Evolutionary conservation across 2,888 invertebrate species (phyloP).

Genomic region (Lithodes maja): DNA sequence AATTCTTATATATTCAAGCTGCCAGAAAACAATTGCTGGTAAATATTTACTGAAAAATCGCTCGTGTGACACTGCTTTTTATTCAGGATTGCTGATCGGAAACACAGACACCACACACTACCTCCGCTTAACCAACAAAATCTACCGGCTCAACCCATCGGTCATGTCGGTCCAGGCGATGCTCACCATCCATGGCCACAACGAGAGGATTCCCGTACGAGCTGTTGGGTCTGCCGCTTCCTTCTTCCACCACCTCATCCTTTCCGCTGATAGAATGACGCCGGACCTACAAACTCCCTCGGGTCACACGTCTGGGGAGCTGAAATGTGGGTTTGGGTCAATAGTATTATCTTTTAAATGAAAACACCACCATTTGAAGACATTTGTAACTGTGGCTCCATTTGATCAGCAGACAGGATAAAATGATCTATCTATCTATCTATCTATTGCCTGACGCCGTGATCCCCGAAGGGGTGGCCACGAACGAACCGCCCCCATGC

Average conservation of each 20-base stretch:
- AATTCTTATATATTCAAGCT: too few relatives aligned
- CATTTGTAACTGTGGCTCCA: too few relatives aligned
- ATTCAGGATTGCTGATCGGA: slow-evolving; percentile 73
- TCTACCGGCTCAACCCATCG: slow-evolving; percentile 76
- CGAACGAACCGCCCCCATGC: too few relatives aligned
- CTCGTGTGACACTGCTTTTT: too few relatives aligned
- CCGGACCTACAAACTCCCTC: not conserved
- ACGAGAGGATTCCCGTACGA: slow-evolving; percentile 76
- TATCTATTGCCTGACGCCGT: too few relatives aligned
- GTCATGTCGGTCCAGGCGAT: slow-evolving; percentile 73
- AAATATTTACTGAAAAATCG: too few relatives aligned
- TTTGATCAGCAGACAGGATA: too few relatives aligned
- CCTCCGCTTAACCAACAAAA: slow-evolving; percentile 74
- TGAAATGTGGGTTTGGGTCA: not conserved
- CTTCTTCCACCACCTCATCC: slow-evolving; percentile 55
- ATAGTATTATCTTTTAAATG: too few relatives aligned
- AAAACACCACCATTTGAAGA: too few relatives aligned
- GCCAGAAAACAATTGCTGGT: too few relatives aligned
- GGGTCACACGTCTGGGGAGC: slow-evolving; percentile 41
- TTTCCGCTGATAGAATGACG: slow-evolving; percentile 36
- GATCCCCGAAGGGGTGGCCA: too few relatives aligned
- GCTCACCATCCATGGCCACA: slow-evolving; percentile 76
- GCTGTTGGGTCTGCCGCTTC: not conserved
- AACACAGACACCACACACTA: slow-evolving; percentile 77
- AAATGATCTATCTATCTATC: too few relatives aligned